These are phyloP conservation scores for Chelonus formosanus DNA, from an alignment of 2,888 invertebrate genomes.

Conservation along the genomic window DNA sequence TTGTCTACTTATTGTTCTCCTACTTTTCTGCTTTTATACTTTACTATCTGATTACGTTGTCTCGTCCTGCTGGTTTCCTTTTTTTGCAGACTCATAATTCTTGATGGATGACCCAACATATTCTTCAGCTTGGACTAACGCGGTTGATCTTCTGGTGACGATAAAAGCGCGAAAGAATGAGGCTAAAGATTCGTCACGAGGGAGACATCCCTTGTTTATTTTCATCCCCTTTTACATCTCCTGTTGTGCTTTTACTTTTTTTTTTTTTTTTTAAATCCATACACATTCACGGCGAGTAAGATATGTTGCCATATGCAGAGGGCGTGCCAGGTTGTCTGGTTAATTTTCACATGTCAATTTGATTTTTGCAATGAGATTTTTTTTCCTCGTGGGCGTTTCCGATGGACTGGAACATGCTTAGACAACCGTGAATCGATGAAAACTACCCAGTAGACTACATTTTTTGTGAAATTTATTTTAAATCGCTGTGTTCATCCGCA, in stretches of 20 bases:
- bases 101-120: constrained; percentile 30
- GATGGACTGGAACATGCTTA: constrained; percentile 20
- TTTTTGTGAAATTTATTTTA: background rate
- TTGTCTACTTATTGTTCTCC: too few relatives aligned
- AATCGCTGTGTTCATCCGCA: constrained; percentile 7
- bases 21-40: background rate
- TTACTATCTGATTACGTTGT: constrained; percentile 18
- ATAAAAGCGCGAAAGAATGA: constrained; percentile 43
- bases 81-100: constrained; percentile 25
- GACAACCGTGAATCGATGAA: constrained; percentile 7
- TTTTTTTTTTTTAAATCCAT: constrained; percentile 3
- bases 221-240: constrained; percentile 15
- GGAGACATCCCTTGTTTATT: constrained; percentile 16
- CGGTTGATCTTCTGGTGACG: constrained; percentile 28
- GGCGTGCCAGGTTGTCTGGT: constrained; percentile 39
- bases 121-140: constrained; percentile 11
- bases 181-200: constrained; percentile 41
- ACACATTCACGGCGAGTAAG: constrained; percentile 18
- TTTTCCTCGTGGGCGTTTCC: constrained; percentile 39
- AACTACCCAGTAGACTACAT: background rate
- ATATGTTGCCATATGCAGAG: constrained; percentile 41
- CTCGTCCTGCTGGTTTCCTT: constrained; percentile 14
- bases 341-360: constrained; percentile 41
- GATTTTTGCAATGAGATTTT: constrained; percentile 29
- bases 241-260: constrained; percentile 12